phyloP scores from a whole-genome alignment of 2,797 vertebrate genomes.

The Lindbergichthys nudifrons region DNA sequence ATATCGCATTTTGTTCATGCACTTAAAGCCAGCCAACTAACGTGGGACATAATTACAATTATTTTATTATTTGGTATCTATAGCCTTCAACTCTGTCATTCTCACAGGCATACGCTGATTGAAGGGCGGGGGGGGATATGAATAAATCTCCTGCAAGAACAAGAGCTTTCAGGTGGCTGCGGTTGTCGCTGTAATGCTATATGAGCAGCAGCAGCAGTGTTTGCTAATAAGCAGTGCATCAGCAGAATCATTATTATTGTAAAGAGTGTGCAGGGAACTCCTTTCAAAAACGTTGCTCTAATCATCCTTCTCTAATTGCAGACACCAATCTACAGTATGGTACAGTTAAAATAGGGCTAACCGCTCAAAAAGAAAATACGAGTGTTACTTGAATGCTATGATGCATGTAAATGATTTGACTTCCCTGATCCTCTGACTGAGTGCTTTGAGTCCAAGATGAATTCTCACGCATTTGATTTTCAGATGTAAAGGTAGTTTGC shows the following conservation, averaged over 20 bases:
- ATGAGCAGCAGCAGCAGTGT: constrained; percentile 27
- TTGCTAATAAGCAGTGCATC: constrained; percentile 33
- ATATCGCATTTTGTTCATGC: constrained; percentile 8
- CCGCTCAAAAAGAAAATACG: neutral
- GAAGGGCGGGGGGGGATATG: constrained; percentile 1
- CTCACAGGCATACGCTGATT: neutral
- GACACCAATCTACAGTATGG: neutral
- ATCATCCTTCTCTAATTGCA: constrained; percentile 20
- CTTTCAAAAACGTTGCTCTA: constrained; percentile 5
- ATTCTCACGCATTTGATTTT: constrained; percentile 6
- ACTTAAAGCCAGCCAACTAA: constrained; percentile 1
- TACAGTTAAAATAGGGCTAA: neutral
- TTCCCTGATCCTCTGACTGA: neutral
- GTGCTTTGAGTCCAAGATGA: neutral
- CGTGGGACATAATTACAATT: constrained; percentile 5
- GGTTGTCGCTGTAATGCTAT: constrained; percentile 10
- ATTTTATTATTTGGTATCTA: constrained; percentile 1
- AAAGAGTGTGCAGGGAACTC: constrained; percentile 28
- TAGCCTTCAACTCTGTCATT: neutral
- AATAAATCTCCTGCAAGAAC: constrained; percentile 8
- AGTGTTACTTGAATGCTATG: neutral
- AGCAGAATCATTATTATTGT: constrained; percentile 22
- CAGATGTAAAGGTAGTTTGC: constrained; percentile 4
- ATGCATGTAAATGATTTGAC: neutral
- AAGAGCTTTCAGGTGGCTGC: constrained; percentile 11